These are phyloP conservation scores for Solenopsis fugax DNA, from an alignment of 1,140 invertebrate species.

Conservation along the genomic window DNA sequence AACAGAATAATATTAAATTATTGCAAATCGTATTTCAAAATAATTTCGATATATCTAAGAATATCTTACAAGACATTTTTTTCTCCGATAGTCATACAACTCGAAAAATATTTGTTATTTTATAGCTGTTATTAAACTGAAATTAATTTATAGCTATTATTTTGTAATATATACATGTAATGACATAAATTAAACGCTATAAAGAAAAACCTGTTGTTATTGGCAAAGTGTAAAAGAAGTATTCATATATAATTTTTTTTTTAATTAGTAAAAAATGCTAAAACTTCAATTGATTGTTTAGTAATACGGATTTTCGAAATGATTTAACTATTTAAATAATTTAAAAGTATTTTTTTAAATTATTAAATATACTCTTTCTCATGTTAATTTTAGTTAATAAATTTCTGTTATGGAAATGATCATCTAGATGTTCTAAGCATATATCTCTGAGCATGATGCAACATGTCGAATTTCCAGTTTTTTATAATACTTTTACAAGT, in stretches of 20 bases:
- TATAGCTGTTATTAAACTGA: background rate
- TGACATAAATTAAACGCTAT: background rate
- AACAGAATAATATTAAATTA: background rate
- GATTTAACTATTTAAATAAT: background rate
- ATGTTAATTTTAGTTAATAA: background rate
- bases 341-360: background rate
- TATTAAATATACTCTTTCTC: constrained; percentile 3
- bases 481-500: constrained; percentile 2
- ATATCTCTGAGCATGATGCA: background rate
- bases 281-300: too few species aligned
- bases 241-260: background rate
- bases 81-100: too few species aligned
- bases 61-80: too few species aligned
- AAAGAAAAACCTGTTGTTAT: background rate
- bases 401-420: background rate
- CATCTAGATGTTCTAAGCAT: background rate
- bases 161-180: background rate
- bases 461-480: background rate
- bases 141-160: constrained; percentile 19
- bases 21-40: background rate
- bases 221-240: background rate
- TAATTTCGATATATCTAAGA: background rate
- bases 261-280: too few species aligned
- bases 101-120: background rate
- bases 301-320: background rate